phyloP scores from a whole-genome alignment of 2,888 invertebrate species.

The Apantesis nais region DNA sequence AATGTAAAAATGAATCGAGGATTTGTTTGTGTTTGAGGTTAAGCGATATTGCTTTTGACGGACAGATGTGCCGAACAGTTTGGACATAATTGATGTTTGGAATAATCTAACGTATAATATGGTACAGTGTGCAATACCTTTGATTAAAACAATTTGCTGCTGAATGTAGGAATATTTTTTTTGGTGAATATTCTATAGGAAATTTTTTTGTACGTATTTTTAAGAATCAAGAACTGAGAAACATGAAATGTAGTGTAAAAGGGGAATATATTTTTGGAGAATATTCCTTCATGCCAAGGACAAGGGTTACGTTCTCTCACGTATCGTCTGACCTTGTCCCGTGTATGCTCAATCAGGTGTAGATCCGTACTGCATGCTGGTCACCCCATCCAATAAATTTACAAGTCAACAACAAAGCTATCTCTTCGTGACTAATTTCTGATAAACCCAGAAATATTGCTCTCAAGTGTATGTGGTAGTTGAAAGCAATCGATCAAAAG shows the following conservation, averaged over 20 bases:
- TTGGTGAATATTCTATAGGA: too few species aligned
- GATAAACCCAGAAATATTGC: neutral
- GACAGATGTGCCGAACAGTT: neutral
- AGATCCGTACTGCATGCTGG: too few species aligned
- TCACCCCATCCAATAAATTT: too few species aligned
- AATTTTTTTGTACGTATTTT: too few species aligned
- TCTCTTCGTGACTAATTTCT: neutral
- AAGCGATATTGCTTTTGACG: conserved; percentile 6
- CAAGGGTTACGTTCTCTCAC: neutral
- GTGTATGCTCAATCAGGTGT: neutral
- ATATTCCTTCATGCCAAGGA: too few species aligned
- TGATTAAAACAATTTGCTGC: neutral
- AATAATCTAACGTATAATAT: neutral
- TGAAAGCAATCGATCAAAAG: neutral
- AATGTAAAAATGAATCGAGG: neutral
- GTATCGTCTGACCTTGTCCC: neutral
- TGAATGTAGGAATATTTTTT: too few species aligned
- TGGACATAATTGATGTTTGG: neutral
- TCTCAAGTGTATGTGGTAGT: neutral
- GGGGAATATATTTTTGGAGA: too few species aligned
- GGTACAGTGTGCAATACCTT: neutral
- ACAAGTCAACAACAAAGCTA: neutral
- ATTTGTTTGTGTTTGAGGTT: conserved; percentile 13
- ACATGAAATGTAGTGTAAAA: too few species aligned
- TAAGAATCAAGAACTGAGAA: too few species aligned